Base-by-base conservation (phyloP, 2,888 invertebrate species). In the Chrysolina americana region DNA sequence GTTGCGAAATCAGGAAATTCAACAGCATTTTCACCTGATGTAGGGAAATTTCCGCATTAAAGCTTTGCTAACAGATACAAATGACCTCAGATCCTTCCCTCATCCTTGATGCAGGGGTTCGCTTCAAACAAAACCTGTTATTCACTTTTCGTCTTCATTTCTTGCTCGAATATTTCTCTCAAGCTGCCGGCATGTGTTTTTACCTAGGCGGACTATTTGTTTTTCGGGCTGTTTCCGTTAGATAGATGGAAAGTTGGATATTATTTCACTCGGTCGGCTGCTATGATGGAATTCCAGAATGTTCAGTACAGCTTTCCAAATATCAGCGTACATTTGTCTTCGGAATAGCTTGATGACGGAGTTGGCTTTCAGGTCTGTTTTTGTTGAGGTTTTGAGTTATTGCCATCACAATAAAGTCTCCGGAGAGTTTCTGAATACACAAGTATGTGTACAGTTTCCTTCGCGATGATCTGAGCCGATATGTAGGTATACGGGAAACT, bases 11-110 rank as follows among this genome's bases (percentile, higher is more conserved):
- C 36, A 8, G 44, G 44, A 13, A 44, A 9, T 2, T 15, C 15
- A 2, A 44, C 15, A 15, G 2, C 11, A 44, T 44, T 44, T 44
- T 4, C 11, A 53, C 23, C 53, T 53, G 19, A 23, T 69, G 72
- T 44, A 64, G 65, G 74, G 69, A 75, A 78, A 75, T 74, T 66
- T 68, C 70, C 36, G 21, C 53, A 53, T 0, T 36, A 36, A 36
- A 8, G 36, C 36, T 4, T 21, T 6, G 21, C 82, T 81, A 84
- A 84, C 82, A 82, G 81, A 83, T 82, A 83, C 80, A 80, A 80
- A 81, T 79, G 79, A 74, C 78, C 76, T 75, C 64, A 73, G 77
- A 78, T 79, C 74, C 77, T 70, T 78, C 77, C 79, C 69, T 68
- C 59, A 70, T 77, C 78, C 78, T 78, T 73, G 71, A 74, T 71